A percentile compares a stretch with the other conserved stretches of the same genome.
phyloP scores from a whole-genome alignment of 2,888 invertebrate genomes.

The Lasioglossum morio region DNA sequence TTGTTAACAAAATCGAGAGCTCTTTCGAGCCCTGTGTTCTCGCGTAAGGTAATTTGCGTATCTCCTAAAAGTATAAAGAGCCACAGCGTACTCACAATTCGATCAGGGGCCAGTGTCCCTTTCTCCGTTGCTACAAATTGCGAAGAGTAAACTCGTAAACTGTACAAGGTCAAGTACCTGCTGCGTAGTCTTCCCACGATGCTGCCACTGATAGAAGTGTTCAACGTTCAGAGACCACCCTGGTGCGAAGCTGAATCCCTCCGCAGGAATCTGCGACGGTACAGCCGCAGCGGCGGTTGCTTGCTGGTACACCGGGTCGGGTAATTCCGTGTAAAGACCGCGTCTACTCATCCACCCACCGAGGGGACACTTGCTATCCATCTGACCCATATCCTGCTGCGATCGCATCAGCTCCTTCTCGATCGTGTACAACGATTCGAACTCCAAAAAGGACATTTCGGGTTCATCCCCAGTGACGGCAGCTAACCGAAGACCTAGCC shows the following conservation, averaged over 20 bases:
- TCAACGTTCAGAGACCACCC: slow-evolving; percentile 88
- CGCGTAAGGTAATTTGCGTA: neutral
- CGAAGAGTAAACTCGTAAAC: neutral
- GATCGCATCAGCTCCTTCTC: slow-evolving; percentile 77
- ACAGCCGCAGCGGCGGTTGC: slow-evolving; percentile 48
- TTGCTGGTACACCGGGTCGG: slow-evolving; percentile 74
- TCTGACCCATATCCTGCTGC: slow-evolving; percentile 70
- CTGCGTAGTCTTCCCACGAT: slow-evolving; percentile 87
- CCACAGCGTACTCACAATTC: neutral
- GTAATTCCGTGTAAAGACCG: slow-evolving; percentile 78
- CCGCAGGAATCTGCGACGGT: slow-evolving; percentile 80
- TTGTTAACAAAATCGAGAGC: neutral
- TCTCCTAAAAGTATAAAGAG: neutral
- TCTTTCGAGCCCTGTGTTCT: neutral
- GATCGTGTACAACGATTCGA: slow-evolving; percentile 78
- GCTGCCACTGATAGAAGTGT: slow-evolving; percentile 88
- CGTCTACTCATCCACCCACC: slow-evolving; percentile 75
- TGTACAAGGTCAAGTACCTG: slow-evolving; percentile 83
- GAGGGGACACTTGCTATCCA: slow-evolving; percentile 74
- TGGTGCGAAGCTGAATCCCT: slow-evolving; percentile 88
- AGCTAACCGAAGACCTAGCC: slow-evolving; percentile 65
- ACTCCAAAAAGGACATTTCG: slow-evolving; percentile 78
- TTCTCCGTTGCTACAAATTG: neutral
- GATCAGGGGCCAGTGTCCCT: neutral
- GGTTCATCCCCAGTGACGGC: slow-evolving; percentile 52